Percentiles rank a stretch among this genome's conserved stretches.
These are phyloP conservation scores for Ameiurus melas DNA, from an alignment of 2,113 vertebrate genomes.

Conservation along the genomic window DNA sequence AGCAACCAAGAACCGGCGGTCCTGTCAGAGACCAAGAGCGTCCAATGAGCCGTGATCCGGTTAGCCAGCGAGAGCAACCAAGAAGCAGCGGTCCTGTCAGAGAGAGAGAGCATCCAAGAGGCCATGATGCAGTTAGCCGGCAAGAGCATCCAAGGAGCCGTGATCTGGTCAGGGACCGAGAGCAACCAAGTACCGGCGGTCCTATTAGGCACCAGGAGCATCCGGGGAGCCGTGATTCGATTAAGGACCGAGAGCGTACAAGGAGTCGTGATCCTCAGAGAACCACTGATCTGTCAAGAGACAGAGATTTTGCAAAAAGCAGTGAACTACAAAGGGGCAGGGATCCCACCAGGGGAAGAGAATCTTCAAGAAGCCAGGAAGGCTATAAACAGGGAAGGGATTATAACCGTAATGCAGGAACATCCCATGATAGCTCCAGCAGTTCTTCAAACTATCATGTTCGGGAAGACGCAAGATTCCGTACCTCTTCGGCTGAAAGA, in stretches of 20 bases:
- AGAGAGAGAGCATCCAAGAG: not conserved
- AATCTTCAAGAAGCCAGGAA: constrained; percentile 33
- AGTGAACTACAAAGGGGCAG: not conserved
- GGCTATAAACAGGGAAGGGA: constrained; percentile 23
- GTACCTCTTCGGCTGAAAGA: constrained; percentile 6
- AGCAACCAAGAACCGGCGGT: not conserved
- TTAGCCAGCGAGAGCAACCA: not conserved
- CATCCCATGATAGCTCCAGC: constrained; percentile 5
- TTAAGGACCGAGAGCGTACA: not conserved
- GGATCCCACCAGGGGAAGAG: constrained; percentile 16
- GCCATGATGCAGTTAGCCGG: not conserved
- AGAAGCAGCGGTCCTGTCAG: not conserved
- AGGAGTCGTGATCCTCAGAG: not conserved
- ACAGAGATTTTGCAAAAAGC: not conserved
- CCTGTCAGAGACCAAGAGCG: not conserved
- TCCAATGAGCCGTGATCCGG: not conserved
- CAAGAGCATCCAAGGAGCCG: not conserved
- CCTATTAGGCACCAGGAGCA: not conserved
- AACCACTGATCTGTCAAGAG: not conserved
- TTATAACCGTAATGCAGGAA: constrained; percentile 2
- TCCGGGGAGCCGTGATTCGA: not conserved
- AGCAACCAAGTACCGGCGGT: not conserved
- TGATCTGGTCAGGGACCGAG: not conserved
- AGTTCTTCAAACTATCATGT: not conserved
- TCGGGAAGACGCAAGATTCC: constrained; percentile 11